These are phyloP conservation scores for Otolemur crassicaudatus DNA, from an alignment of 2,797 vertebrate species.

Conservation along the genomic window DNA sequence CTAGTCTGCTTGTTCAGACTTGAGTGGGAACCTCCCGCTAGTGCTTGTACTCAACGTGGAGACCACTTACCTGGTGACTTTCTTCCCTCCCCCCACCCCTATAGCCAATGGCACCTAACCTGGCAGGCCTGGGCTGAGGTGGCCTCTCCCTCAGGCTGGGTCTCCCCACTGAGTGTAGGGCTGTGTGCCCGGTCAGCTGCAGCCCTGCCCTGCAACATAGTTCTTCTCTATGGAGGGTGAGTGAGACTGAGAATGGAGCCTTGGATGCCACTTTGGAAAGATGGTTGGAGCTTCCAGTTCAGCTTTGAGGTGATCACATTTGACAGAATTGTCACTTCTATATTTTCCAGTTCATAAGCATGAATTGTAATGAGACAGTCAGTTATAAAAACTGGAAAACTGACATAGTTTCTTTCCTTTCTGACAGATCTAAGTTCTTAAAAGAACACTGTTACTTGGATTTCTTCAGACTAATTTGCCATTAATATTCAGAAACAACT, in stretches of 20 bases:
- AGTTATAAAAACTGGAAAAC: not conserved
- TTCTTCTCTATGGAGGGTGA: not conserved
- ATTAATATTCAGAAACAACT: conserved; percentile 3
- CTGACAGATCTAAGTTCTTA: conserved; percentile 4
- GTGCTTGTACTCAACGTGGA: not conserved
- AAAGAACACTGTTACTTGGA: not conserved
- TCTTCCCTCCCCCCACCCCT: not conserved
- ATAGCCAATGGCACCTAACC: not conserved
- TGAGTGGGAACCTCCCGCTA: not conserved
- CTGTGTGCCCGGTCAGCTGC: not conserved
- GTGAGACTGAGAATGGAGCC: not conserved
- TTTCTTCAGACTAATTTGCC: conserved; percentile 47
- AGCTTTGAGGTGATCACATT: not conserved
- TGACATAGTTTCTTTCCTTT: not conserved
- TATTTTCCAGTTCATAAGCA: not conserved
- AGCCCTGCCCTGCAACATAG: not conserved
- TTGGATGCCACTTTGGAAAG: not conserved
- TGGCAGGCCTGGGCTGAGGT: not conserved
- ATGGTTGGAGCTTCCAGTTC: not conserved
- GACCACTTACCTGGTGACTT: not conserved
- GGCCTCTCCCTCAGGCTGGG: not conserved
- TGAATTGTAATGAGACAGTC: not conserved
- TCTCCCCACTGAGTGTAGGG: not conserved
- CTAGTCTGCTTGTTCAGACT: not conserved
- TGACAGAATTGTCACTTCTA: conserved; percentile 3